phyloP scores from a whole-genome alignment of 2,888 invertebrate species.

The Ditylenchus weischeri region DNA sequence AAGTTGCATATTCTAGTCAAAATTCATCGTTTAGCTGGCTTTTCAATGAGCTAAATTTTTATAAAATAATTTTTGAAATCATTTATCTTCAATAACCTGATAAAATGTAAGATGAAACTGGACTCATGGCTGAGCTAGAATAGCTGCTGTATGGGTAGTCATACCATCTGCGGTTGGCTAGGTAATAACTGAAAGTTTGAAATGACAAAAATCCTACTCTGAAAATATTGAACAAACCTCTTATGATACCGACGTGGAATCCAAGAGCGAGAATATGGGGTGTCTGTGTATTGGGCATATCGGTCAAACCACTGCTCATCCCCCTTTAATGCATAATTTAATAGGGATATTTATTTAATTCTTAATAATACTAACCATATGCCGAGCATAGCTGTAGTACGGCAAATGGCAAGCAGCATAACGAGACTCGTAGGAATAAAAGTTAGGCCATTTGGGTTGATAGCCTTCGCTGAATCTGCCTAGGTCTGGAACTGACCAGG shows the following conservation, averaged over 20 bases:
- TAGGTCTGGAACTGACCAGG: background rate
- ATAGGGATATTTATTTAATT: background rate
- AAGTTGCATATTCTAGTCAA: too few relatives aligned
- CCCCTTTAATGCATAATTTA: background rate
- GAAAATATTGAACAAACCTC: too few relatives aligned
- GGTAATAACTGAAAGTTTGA: too few relatives aligned
- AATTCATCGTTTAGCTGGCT: too few relatives aligned
- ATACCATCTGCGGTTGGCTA: too few relatives aligned
- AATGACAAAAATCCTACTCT: too few relatives aligned
- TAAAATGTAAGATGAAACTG: too few relatives aligned
- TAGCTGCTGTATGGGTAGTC: too few relatives aligned
- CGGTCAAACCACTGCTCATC: constrained; percentile 6
- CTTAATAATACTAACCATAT: background rate
- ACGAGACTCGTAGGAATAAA: constrained; percentile 3
- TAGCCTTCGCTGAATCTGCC: constrained; percentile 5
- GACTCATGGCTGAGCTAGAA: too few relatives aligned
- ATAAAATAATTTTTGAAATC: too few relatives aligned
- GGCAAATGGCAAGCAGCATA: constrained; percentile 2
- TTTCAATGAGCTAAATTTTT: too few relatives aligned
- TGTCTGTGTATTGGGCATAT: background rate
- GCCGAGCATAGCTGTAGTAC: background rate
- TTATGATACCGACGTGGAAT: background rate
- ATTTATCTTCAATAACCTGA: too few relatives aligned
- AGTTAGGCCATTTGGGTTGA: constrained; percentile 5
- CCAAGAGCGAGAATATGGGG: background rate